Evolutionary conservation across 2,113 vertebrate genomes (phyloP), one percentile per base, ranked within the genome.

Genomic region (Gobius niger): DNA sequence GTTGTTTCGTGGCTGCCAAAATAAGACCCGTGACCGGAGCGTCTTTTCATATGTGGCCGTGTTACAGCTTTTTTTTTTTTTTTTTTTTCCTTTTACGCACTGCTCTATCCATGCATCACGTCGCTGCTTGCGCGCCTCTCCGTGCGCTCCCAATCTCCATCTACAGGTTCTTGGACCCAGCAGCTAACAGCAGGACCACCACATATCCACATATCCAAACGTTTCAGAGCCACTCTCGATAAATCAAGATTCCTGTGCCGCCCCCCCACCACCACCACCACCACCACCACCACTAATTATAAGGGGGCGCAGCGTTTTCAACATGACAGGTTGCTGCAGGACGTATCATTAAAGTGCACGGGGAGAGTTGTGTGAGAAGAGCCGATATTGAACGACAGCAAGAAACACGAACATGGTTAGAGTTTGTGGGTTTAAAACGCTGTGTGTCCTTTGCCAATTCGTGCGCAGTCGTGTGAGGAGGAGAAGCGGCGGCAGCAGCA

Each of bases 121-220:
- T 53, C 72, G 49, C 73, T 44, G 71, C 73, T 18, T 62, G 70
- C 15, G 81, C 78, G 56, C 76, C 18, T 70, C 70, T 77, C 77
- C 19, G 67, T 61, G 86, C 77, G 81, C 75, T 73, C 68, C 78
- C 78, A 69, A 1, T 52, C 75, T 7, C 75, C 88, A 78, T 87
- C 89, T 84, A 91, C 89, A 91, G 88, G 89, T 91, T 50, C 78
- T 74, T 82, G 47, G n/a, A 47, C 61, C 14, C 70, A n/a, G 44
- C 67, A 64, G n/a, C n/a, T n/a, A n/a, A n/a, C n/a, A n/a, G n/a
- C 76, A 73, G 64, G 44, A 46, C n/a, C 42, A 63, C 16, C 9
- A 15, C n/a, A n/a, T n/a, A n/a, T n/a, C n/a, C n/a, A n/a, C n/a
- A 42, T 9, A 63, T 68, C 63, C 24, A 24, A 63, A 54, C 62